Evolutionary conservation across 2,888 invertebrate species (phyloP), one percentile per base, ranked within the genome.

Genomic region (Encarsia formosa): DNA sequence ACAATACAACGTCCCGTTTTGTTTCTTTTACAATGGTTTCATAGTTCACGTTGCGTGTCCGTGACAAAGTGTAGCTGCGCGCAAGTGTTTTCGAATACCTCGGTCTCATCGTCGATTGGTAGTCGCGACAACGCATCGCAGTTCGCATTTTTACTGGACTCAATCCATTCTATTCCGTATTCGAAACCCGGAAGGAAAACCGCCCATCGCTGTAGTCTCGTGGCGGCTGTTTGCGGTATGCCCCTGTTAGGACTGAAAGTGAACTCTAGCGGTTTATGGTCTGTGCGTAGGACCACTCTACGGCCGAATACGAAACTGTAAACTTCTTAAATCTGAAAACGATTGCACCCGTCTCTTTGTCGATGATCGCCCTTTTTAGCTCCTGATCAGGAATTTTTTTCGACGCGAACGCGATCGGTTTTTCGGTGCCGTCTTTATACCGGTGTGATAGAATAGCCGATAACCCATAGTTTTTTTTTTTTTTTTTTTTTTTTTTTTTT

Each of bases 231-330:
- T 18, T 16, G 47, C 44, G 39, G 64, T 60, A 20, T 65, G 43
- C 31, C 53, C 34, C 49, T 39, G 59, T 42, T 35, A 5, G 50
- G n/a, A 0, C 54, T 46, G 13, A 72, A 62, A 13, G 74, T 62
- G 13, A 56, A 55, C 16, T 56, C 55, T 13, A 75, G 53, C 4
- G 75, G 69, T 35, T 69, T 58, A 49, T 70, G 63, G 54, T 73
- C 69, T 5, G 68, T 71, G 4, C 62, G 18, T 15, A 73, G 50
- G 1, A 57, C 63, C 19, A 67, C 54, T 19, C 34, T 18, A 11
- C 35, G 37, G 1, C 60, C 60, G 26, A 38, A 56, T 4, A 63
- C 23, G 32, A 51, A 63, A 31, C 15, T 9, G 15, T 39, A 39
- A 39, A 47, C 5, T 31, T 20, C 3, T 31, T 5, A 15, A 24